These are phyloP conservation scores for Arge pagana DNA, from an alignment of 2,888 invertebrate species.

Conservation along the genomic window DNA sequence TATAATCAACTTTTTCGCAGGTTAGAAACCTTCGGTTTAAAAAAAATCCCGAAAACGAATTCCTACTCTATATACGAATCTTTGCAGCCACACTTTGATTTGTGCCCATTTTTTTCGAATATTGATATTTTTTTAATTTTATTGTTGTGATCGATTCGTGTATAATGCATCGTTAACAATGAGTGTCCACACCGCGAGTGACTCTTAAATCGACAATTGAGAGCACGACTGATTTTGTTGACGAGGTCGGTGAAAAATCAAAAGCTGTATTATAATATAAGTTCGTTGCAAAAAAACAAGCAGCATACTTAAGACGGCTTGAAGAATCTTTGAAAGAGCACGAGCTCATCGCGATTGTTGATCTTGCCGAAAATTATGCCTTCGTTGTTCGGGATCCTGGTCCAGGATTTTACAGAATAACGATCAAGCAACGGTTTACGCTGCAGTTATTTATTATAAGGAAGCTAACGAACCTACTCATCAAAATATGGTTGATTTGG, in stretches of 20 bases:
- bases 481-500: too few relatives aligned
- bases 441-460: too few relatives aligned
- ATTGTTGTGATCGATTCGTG: slow-evolving; percentile 25
- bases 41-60: too few relatives aligned
- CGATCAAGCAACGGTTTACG: slow-evolving; percentile 15
- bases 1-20: not conserved
- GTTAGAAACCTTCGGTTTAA: slow-evolving; percentile 17
- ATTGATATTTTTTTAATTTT: too few relatives aligned
- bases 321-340: slow-evolving; percentile 13
- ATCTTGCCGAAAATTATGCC: slow-evolving; percentile 26
- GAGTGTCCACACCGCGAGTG: slow-evolving; percentile 23
- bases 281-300: slow-evolving; percentile 26
- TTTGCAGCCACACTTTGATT: too few relatives aligned
- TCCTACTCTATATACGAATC: too few relatives aligned
- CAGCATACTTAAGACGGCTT: slow-evolving; percentile 17
- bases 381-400: slow-evolving; percentile 23
- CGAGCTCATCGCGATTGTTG: slow-evolving; percentile 14
- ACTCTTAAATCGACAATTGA: slow-evolving; percentile 23
- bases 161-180: slow-evolving; percentile 24
- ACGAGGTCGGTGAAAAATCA: slow-evolving; percentile 26
- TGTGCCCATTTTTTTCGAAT: too few relatives aligned
- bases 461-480: slow-evolving; percentile 9
- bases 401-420: slow-evolving; percentile 13
- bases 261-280: slow-evolving; percentile 20
- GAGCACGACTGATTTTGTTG: slow-evolving; percentile 20